Conservation (phyloP, 2,113 vertebrate species). For the Labeo rohita region DNA sequence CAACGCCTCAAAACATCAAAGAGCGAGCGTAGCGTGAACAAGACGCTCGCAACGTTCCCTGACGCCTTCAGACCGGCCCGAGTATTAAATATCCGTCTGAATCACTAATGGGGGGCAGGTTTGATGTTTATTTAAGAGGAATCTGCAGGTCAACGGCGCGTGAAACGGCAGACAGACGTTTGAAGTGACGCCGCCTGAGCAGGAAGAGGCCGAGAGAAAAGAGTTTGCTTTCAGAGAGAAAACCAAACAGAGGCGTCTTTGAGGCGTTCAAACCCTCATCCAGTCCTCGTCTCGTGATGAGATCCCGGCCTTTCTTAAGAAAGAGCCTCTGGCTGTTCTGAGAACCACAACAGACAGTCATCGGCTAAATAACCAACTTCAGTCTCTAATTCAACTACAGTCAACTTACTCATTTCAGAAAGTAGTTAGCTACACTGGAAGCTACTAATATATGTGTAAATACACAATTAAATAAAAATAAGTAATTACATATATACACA, state of each 20-base stretch:
- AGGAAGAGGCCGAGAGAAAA: conserved; percentile 60
- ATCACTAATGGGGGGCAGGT: not conserved
- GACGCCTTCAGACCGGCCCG: not conserved
- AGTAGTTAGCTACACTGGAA: not conserved
- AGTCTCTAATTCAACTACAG: not conserved
- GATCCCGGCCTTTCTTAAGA: not conserved
- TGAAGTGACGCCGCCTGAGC: conserved; percentile 72
- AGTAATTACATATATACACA: not conserved
- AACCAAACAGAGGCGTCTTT: conserved; percentile 73
- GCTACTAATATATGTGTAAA: not conserved
- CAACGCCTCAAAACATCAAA: not conserved
- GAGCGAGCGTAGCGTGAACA: conserved; percentile 10
- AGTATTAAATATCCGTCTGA: conserved; percentile 33
- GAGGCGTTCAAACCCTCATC: conserved; percentile 65
- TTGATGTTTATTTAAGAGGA: conserved; percentile 76
- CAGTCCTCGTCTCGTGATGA: conserved; percentile 45
- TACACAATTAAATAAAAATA: not conserved
- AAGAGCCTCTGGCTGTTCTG: not conserved
- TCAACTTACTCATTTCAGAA: not conserved
- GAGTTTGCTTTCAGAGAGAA: conserved; percentile 68
- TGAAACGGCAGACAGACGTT: conserved; percentile 71
- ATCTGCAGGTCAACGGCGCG: conserved; percentile 73
- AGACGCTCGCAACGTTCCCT: not conserved
- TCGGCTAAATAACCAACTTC: not conserved
- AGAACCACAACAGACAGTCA: not conserved